These are phyloP conservation scores for Notodonta ziczac DNA, from an alignment of 2,888 invertebrate species.

Conservation along the genomic window DNA sequence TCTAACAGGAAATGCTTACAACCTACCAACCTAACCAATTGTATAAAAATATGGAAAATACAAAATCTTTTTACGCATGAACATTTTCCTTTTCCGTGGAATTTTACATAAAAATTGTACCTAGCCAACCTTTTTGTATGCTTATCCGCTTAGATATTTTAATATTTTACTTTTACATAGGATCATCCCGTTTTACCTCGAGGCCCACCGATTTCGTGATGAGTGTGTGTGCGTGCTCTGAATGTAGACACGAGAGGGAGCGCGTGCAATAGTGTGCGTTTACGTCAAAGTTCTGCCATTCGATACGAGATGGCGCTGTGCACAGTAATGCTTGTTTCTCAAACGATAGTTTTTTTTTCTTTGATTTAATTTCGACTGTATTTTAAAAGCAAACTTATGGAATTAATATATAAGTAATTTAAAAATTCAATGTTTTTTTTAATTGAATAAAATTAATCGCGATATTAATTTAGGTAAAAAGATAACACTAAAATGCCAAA, in stretches of 20 bases:
- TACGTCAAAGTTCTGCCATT: constrained; percentile 63
- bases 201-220: constrained; percentile 32
- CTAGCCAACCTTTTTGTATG: constrained; percentile 1
- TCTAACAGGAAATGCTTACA: background rate
- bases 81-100: background rate
- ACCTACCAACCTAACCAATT: background rate
- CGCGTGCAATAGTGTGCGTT: constrained; percentile 31
- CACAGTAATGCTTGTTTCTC: too few relatives aligned
- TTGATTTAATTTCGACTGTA: too few relatives aligned
- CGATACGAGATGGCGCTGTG: constrained; percentile 72
- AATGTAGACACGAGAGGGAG: constrained; percentile 38
- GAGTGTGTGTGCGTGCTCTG: constrained; percentile 42
- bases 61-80: background rate
- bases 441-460: too few relatives aligned
- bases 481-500: too few relatives aligned
- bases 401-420: too few relatives aligned
- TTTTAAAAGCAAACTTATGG: too few relatives aligned
- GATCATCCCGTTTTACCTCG: constrained; percentile 37
- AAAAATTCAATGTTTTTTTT: too few relatives aligned
- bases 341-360: too few relatives aligned
- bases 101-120: background rate
- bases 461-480: too few relatives aligned
- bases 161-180: constrained; percentile 35
- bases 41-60: background rate
- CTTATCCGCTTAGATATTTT: constrained; percentile 26